Conservation (phyloP, 2,113 vertebrate genomes). For the Eurystomus gularis region DNA sequence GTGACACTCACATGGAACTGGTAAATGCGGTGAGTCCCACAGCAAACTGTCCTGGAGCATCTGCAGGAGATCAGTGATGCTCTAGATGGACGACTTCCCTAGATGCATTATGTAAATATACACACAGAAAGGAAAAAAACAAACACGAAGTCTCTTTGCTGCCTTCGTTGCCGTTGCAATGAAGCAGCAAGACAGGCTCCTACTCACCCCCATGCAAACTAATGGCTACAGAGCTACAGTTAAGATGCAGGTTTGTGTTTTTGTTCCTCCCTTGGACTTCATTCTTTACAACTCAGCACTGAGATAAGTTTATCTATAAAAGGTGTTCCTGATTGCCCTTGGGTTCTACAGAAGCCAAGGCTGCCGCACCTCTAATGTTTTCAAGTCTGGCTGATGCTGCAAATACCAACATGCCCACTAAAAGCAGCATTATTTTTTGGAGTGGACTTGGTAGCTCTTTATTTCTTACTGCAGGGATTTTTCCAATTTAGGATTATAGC, state of each 20-base stretch:
- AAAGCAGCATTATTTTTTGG: not conserved
- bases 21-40: not conserved
- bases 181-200: not conserved
- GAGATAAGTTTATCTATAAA: not conserved
- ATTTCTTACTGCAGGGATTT: not conserved
- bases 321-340: not conserved
- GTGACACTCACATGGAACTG: not conserved
- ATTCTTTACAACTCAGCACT: slow-evolving; percentile 8
- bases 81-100: not conserved
- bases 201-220: not conserved
- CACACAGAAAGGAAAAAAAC: not conserved
- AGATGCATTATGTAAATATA: not conserved
- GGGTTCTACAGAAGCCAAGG: not conserved
- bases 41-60: not conserved
- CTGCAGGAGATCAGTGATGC: not conserved
- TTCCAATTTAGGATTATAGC: not conserved
- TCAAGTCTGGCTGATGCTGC: not conserved
- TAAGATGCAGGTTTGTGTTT: not conserved
- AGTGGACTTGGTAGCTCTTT: not conserved
- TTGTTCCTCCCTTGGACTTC: not conserved
- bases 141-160: not conserved
- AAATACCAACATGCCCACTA: not conserved
- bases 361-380: not conserved
- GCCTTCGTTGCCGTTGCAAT: not conserved
- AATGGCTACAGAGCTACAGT: not conserved